Conservation (phyloP, 2,888 invertebrate species). For the Thymelicus sylvestris region DNA sequence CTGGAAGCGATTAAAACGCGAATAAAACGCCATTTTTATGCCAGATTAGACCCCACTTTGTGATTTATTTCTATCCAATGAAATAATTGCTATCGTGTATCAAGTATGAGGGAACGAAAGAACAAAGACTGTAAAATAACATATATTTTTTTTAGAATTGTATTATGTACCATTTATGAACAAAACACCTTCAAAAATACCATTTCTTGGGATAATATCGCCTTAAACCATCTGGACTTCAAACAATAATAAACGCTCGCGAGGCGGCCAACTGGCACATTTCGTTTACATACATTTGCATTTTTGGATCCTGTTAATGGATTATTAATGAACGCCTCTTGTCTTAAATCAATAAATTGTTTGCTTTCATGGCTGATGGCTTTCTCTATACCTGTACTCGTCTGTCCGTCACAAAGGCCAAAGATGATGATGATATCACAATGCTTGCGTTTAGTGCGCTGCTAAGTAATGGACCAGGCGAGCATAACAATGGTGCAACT, state of each 20-base stretch:
- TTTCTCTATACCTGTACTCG: background rate
- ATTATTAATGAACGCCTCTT: constrained; percentile 1
- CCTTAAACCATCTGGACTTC: background rate
- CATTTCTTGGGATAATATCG: too few relatives aligned
- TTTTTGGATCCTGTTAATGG: constrained; percentile 15
- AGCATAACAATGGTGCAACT: constrained; percentile 17
- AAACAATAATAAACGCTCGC: constrained; percentile 1
- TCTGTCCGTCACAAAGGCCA: constrained; percentile 6
- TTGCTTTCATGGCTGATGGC: constrained; percentile 11
- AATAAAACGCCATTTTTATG: too few relatives aligned
- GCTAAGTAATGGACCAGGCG: constrained; percentile 12
- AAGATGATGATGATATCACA: background rate
- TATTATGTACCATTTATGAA: too few relatives aligned
- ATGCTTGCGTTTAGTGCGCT: background rate
- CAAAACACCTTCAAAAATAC: too few relatives aligned
- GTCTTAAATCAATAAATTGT: constrained; percentile 11
- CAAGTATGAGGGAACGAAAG: too few relatives aligned
- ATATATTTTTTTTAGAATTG: too few relatives aligned
- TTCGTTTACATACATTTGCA: constrained; percentile 21
- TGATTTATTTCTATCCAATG: too few relatives aligned
- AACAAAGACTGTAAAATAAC: too few relatives aligned
- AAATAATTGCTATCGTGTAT: too few relatives aligned
- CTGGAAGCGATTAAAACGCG: too few relatives aligned
- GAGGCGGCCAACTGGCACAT: constrained; percentile 3
- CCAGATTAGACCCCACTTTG: too few relatives aligned